A percentile compares a stretch with the other conserved stretches of the same genome.
Conservation (phyloP, 1,140 invertebrate genomes). For the Tetragonula clypearis region DNA sequence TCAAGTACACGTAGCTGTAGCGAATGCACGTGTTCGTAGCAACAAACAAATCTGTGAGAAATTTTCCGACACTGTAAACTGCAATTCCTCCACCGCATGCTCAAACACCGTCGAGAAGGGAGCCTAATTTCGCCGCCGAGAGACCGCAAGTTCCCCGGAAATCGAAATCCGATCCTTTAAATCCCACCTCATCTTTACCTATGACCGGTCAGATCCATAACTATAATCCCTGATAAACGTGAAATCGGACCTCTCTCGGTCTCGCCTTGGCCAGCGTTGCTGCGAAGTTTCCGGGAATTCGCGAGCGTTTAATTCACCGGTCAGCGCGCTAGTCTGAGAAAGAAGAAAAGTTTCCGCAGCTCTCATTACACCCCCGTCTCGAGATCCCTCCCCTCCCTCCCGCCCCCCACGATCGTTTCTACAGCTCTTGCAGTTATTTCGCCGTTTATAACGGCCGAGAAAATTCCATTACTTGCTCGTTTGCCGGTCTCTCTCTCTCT, state of each 20-base stretch:
- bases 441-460: neutral
- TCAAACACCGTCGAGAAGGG: neutral
- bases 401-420: neutral
- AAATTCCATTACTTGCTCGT: conserved; percentile 25
- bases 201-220: neutral
- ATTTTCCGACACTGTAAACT: neutral
- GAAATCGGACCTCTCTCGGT: neutral
- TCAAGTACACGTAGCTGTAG: too few relatives aligned
- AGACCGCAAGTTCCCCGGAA: neutral
- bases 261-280: neutral
- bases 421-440: neutral
- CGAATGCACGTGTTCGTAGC: too few relatives aligned
- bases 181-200: neutral
- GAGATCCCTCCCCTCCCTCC: neutral
- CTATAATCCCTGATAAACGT: neutral
- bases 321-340: too few relatives aligned
- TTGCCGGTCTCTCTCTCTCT: neutral
- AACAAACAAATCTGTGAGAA: neutral
- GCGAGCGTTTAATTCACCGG: neutral
- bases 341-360: neutral
- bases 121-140: neutral
- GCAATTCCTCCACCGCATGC: too few relatives aligned
- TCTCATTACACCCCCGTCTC: neutral
- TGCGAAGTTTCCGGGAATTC: neutral
- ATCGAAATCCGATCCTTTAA: neutral